These are phyloP conservation scores for Pithys albifrons DNA, from an alignment of 2,113 vertebrate species.

Conservation along the genomic window DNA sequence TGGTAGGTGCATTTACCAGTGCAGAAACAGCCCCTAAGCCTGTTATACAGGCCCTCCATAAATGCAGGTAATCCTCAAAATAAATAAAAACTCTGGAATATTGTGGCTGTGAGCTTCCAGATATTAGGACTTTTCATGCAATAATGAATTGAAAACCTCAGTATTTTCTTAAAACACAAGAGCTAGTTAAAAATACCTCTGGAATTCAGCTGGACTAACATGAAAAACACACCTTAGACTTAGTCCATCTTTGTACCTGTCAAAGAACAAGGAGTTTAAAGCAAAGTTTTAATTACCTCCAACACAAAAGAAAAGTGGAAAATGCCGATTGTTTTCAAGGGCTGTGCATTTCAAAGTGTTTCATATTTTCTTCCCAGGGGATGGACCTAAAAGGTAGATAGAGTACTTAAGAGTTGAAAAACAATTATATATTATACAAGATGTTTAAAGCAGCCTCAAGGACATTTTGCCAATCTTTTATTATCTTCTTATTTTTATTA, in stretches of 20 bases:
- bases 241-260: not conserved
- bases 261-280: not conserved
- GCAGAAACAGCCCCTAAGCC: not conserved
- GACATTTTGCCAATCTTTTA: not conserved
- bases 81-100: not conserved
- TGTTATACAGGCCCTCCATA: not conserved
- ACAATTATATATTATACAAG: constrained; percentile 14
- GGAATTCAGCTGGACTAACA: not conserved
- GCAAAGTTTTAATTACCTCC: constrained; percentile 22
- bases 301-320: not conserved
- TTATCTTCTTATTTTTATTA: not conserved
- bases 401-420: constrained; percentile 5
- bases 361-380: not conserved
- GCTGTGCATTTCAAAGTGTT: not conserved
- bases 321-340: not conserved
- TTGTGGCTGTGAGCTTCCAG: not conserved
- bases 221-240: not conserved
- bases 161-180: not conserved
- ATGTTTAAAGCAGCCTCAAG: constrained; percentile 1
- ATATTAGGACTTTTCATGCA: not conserved
- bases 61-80: not conserved
- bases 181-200: not conserved
- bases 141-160: not conserved
- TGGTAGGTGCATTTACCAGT: not conserved
- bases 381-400: not conserved